Evolutionary conservation across 1,140 invertebrate species (phyloP).

Genomic region (Antheraea mylitta): DNA sequence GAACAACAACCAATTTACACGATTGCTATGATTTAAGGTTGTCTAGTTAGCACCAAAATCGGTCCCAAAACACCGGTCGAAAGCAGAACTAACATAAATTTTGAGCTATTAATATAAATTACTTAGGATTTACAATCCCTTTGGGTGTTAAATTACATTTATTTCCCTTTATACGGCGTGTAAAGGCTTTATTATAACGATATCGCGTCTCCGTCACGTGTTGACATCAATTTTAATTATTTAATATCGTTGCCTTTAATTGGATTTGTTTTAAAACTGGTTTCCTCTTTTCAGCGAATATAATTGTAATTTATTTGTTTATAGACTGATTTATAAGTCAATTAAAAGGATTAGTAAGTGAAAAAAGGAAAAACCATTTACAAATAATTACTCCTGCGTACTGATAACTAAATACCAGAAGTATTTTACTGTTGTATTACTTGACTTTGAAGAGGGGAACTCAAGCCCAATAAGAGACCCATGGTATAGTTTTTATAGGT

Average conservation of each 20-base stretch:
- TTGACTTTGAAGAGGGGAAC: too few relatives aligned
- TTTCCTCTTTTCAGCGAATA: too few relatives aligned
- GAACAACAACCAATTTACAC: conserved; percentile 8
- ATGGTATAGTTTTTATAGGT: too few relatives aligned
- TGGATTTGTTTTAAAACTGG: conserved; percentile 15
- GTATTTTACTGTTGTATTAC: too few relatives aligned
- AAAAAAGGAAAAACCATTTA: too few relatives aligned
- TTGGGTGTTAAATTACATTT: conserved; percentile 54
- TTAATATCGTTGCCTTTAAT: conserved; percentile 31
- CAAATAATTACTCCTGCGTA: too few relatives aligned
- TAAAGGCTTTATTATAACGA: conserved; percentile 46
- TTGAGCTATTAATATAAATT: conserved; percentile 71
- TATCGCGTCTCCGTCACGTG: conserved; percentile 25
- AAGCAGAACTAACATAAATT: conserved; percentile 67
- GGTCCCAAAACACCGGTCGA: conserved; percentile 56
- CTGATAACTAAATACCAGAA: too few relatives aligned
- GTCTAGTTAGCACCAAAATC: conserved; percentile 51
- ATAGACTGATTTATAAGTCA: too few relatives aligned
- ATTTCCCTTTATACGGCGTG: conserved; percentile 40
- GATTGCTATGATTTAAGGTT: conserved; percentile 58
- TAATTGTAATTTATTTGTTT: too few relatives aligned
- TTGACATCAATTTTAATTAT: conserved; percentile 45
- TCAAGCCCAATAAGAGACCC: too few relatives aligned
- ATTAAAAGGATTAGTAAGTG: too few relatives aligned
- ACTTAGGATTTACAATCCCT: conserved; percentile 65